Evolutionary conservation across 2,888 invertebrate species (phyloP), one percentile per base, ranked within the genome.

Genomic region (Cremastinae sp.): DNA sequence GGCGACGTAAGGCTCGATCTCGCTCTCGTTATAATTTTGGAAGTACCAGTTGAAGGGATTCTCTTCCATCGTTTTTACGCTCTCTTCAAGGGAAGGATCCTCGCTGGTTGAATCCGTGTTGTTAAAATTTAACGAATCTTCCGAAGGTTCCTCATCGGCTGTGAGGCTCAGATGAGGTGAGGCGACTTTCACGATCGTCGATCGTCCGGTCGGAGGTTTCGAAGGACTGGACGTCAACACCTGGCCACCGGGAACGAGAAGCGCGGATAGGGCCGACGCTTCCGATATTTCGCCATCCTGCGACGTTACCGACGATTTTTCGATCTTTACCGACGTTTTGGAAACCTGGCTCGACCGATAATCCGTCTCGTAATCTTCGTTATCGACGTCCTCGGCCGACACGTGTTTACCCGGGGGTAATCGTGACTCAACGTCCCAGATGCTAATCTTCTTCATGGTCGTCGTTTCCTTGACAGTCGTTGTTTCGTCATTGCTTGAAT

Each of bases 31-130:
- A 86, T 96, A 96, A 88, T 96, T 96, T 80, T 94, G 94, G 87
- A 95, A 96, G 89, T 97, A 97, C 97, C 97, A 97, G 82, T 94
- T 94, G 90, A 94, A 94, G 58, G 92, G 90, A 79, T 90, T 91
- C 78, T 92, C 91, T 10, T 90, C 90, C 80, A 90, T 89, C 78
- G 92, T 92, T 41, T 91, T 91, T 51, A 87, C 91, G 72, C 87
- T 90, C 16, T 90, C 87, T 58, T 87, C 90, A 8, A 54, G n/a
- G 12, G 36, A 10, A n/a, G 51, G 5, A 10, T 43, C 20, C 41
- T 28, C 36, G 0, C 54, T 64, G 0, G 20, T 68, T 20, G n/a
- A 9, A 10, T 47, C 20, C 0, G 0, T 18, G 43, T 12, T 9
- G 12, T n/a, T 20, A 18, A 20, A 1, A 36, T 36, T 66, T 36